Evolutionary conservation across 2,888 invertebrate genomes (phyloP).

Genomic region (Sarcophaga caerulescens): DNA sequence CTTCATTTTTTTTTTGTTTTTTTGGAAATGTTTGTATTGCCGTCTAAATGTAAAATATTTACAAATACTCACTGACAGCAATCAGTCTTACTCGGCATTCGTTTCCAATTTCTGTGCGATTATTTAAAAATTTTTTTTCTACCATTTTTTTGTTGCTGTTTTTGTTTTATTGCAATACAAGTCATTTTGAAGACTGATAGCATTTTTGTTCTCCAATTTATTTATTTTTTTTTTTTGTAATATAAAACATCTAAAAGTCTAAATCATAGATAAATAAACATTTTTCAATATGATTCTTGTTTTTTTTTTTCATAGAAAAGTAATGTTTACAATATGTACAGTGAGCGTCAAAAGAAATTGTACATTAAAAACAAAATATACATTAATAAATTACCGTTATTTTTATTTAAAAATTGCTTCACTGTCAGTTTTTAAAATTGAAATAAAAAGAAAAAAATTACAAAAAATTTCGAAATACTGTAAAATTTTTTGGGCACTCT

Average conservation of each 20-base stretch:
- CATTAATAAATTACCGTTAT: no score
- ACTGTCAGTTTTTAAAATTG: no score
- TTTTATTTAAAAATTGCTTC: no score
- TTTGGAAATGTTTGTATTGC: not conserved
- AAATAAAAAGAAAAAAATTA: no score
- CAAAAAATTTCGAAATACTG: no score
- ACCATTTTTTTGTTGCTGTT: not conserved
- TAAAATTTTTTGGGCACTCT: no score
- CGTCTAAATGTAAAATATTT: slow-evolving; percentile 52
- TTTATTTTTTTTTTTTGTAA: not conserved
- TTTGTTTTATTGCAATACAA: slow-evolving; percentile 17
- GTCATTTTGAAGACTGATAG: slow-evolving; percentile 43
- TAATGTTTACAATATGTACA: not conserved
- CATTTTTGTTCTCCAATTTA: slow-evolving; percentile 5
- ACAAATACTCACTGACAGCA: slow-evolving; percentile 53
- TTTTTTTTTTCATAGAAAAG: not conserved
- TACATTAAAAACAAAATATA: no score
- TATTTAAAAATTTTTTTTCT: not conserved
- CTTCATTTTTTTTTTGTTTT: not conserved
- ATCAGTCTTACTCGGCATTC: slow-evolving; percentile 31
- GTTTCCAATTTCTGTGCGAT: slow-evolving; percentile 26
- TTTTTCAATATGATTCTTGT: not conserved
- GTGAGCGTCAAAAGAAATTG: no score
- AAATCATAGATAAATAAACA: slow-evolving; percentile 50
- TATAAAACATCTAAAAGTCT: slow-evolving; percentile 44